Evolutionary conservation across 1,140 invertebrate genomes (phyloP).

Genomic region (Megalopta genalis): DNA sequence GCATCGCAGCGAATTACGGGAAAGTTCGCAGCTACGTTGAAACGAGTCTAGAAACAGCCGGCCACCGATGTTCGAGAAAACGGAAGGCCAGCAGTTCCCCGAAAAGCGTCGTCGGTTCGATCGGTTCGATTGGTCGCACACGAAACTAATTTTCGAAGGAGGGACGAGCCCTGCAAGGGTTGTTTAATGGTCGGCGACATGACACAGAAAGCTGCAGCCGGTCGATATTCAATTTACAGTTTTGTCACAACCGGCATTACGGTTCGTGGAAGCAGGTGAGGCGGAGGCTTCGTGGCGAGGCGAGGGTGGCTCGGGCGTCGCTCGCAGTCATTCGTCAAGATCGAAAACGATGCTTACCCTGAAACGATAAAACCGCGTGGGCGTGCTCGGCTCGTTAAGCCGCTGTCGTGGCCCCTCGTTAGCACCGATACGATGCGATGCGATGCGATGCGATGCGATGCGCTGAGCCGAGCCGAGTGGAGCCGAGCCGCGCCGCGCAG

Average conservation of each 20-base stretch:
- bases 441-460: no score
- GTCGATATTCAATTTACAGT: slow-evolving; percentile 80
- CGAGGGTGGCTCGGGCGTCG: slow-evolving; percentile 4
- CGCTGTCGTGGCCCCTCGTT: slow-evolving; percentile 58
- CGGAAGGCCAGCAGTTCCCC: neutral
- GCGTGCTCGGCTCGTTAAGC: slow-evolving; percentile 52
- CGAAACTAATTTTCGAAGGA: slow-evolving; percentile 42
- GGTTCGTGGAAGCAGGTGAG: slow-evolving; percentile 62
- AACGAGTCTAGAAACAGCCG: no score
- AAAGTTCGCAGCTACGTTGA: no score
- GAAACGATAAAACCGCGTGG: slow-evolving; percentile 57
- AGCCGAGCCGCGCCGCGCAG: neutral
- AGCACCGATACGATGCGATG: slow-evolving; percentile 34
- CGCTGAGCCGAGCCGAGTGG: no score
- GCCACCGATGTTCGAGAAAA: no score
- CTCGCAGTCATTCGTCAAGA: slow-evolving; percentile 34
- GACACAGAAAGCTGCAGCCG: slow-evolving; percentile 60
- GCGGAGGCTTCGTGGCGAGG: neutral
- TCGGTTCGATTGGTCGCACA: slow-evolving; percentile 17
- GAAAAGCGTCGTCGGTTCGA: neutral
- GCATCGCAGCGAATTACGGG: no score
- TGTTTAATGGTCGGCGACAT: slow-evolving; percentile 70
- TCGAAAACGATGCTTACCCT: slow-evolving; percentile 30
- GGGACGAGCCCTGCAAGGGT: slow-evolving; percentile 44
- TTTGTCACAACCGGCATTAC: slow-evolving; percentile 74